These are phyloP conservation scores for Sylvietta virens DNA, from an alignment of 2,113 vertebrate genomes.

Conservation along the genomic window DNA sequence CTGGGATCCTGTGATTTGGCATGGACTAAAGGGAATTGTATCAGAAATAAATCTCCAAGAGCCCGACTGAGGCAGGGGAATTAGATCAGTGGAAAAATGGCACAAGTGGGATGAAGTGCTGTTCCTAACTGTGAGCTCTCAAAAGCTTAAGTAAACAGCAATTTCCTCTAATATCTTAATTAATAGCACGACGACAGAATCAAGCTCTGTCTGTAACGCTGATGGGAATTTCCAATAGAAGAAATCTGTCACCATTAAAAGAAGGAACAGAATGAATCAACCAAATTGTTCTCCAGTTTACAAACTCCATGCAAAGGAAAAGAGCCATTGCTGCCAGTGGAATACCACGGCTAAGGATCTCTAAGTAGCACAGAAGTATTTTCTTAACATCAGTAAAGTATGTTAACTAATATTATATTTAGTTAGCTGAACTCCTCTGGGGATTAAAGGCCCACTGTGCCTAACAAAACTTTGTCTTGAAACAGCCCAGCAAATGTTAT, in stretches of 20 bases:
- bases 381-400: constrained; percentile 62
- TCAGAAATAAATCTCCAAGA: not conserved
- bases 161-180: not conserved
- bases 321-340: not conserved
- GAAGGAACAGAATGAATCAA: not conserved
- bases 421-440: constrained; percentile 46
- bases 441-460: constrained; percentile 57
- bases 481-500: constrained; percentile 52
- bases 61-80: not conserved
- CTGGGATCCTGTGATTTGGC: not conserved
- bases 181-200: not conserved
- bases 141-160: not conserved
- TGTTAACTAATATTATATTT: constrained; percentile 64
- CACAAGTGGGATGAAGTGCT: not conserved
- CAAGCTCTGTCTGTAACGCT: not conserved
- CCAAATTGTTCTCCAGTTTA: not conserved
- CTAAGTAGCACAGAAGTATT: constrained; percentile 14
- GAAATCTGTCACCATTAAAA: not conserved
- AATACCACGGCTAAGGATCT: not conserved
- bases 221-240: constrained; percentile 11
- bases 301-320: not conserved
- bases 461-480: constrained; percentile 59
- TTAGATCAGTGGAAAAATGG: not conserved
- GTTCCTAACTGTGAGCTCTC: not conserved
- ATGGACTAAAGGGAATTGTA: not conserved